These are phyloP conservation scores for Agrilus mali DNA, from an alignment of 2,888 invertebrate genomes.

Conservation along the genomic window DNA sequence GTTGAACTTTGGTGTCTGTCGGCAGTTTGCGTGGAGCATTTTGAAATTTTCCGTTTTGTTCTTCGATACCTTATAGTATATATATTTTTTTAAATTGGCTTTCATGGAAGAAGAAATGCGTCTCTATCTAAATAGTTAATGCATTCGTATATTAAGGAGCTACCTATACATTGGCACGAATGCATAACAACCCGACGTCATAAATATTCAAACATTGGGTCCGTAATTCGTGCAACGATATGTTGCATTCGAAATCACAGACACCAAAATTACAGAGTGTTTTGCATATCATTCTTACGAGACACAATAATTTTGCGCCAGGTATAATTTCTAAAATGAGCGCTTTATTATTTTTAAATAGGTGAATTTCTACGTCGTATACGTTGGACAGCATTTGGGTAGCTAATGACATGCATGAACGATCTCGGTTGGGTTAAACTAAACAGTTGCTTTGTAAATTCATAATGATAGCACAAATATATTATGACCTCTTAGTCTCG, in stretches of 20 bases:
- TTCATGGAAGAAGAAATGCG: too few species aligned
- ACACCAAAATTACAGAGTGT: slow-evolving; percentile 33
- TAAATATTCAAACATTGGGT: slow-evolving; percentile 29
- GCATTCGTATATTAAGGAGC: slow-evolving; percentile 14
- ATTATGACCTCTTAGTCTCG: too few species aligned
- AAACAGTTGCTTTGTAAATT: slow-evolving; percentile 21
- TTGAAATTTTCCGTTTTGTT: too few species aligned
- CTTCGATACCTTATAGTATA: too few species aligned
- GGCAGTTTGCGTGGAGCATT: too few species aligned
- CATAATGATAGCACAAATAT: slow-evolving; percentile 15
- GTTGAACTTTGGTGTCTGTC: too few species aligned
- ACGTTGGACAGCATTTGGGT: slow-evolving; percentile 21
- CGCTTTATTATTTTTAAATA: slow-evolving; percentile 24
- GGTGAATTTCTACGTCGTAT: slow-evolving; percentile 20
- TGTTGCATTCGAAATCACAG: slow-evolving; percentile 31
- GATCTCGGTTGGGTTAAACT: slow-evolving; percentile 10
- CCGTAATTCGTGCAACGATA: slow-evolving; percentile 26
- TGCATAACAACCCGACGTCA: slow-evolving; percentile 26
- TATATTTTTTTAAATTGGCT: too few species aligned
- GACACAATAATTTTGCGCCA: slow-evolving; percentile 31
- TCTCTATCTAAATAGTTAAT: slow-evolving; percentile 3
- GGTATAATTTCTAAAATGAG: slow-evolving; percentile 32
- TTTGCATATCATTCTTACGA: slow-evolving; percentile 35
- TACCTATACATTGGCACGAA: slow-evolving; percentile 29
- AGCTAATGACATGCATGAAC: slow-evolving; percentile 16